Percentiles rank a stretch among this genome's conserved stretches.
Evolutionary conservation across 1,140 invertebrate species (phyloP).

Genomic region (Andricus grossulariae): DNA sequence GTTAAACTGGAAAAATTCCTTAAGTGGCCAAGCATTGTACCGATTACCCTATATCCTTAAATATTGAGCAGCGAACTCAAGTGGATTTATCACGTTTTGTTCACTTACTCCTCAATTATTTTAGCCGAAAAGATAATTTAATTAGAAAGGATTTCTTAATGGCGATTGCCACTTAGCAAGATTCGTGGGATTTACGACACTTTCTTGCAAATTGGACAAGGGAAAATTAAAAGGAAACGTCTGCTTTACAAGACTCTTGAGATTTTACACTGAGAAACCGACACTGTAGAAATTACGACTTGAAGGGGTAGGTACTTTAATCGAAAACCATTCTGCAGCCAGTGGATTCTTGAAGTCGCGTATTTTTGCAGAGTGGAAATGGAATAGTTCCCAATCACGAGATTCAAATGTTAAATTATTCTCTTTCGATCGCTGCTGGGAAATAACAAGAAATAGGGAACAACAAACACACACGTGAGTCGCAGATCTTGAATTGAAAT

Average conservation of each 20-base stretch:
- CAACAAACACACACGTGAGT: no score
- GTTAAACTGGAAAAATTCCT: no score
- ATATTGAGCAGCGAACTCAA: no score
- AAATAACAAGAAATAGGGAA: no score
- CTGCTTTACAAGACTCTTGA: conserved; percentile 16
- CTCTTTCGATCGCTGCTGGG: no score
- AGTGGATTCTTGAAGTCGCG: neutral
- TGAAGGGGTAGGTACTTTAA: conserved; percentile 18
- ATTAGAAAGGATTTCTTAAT: neutral
- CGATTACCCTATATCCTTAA: no score
- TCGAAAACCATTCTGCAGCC: neutral
- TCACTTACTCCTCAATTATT: no score
- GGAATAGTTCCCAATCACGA: neutral
- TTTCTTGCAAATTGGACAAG: conserved; percentile 12
- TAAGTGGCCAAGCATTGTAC: no score
- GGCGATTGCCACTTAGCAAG: neutral
- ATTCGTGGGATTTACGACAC: conserved; percentile 2
- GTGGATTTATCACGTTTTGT: no score
- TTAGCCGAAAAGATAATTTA: no score
- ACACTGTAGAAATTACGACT: conserved; percentile 22
- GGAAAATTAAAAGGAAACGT: conserved; percentile 14
- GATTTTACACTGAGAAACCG: conserved; percentile 19
- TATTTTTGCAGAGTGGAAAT: neutral
- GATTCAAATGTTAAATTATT: no score
- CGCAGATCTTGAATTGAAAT: no score